Evolutionary conservation across 2,888 invertebrate species (phyloP).

Genomic region (Conchocele bisecta): DNA sequence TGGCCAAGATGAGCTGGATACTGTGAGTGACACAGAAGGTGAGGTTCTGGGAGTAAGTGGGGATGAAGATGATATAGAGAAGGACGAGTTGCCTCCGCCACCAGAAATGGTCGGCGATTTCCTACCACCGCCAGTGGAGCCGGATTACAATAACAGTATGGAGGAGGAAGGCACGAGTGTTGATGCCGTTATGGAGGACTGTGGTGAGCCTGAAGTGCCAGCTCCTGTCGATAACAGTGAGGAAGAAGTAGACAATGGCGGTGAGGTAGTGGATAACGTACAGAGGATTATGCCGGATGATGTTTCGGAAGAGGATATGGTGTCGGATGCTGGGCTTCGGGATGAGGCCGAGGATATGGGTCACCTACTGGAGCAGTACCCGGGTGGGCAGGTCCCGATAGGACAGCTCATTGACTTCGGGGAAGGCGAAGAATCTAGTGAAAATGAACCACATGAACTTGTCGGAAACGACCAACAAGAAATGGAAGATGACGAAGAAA

Average conservation of each 20-base stretch:
- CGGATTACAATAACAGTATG: slow-evolving; percentile 7
- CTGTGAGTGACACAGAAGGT: neutral
- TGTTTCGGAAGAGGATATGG: slow-evolving; percentile 55
- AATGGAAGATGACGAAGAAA: slow-evolving; percentile 1
- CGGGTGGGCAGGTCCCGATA: neutral
- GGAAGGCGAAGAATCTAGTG: slow-evolving; percentile 7
- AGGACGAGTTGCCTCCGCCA: slow-evolving; percentile 52
- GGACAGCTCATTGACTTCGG: slow-evolving; percentile 47
- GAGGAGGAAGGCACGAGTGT: slow-evolving; percentile 16
- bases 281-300: slow-evolving; percentile 27
- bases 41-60: slow-evolving; percentile 27
- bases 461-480: neutral
- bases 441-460: neutral
- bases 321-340: slow-evolving; percentile 51
- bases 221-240: slow-evolving; percentile 19
- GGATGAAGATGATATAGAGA: slow-evolving; percentile 31
- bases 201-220: slow-evolving; percentile 17
- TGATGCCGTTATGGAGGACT: slow-evolving; percentile 15
- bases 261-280: slow-evolving; percentile 14
- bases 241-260: slow-evolving; percentile 9
- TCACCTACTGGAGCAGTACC: neutral
- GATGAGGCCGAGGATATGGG: slow-evolving; percentile 41
- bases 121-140: slow-evolving; percentile 45
- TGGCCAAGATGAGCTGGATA: neutral
- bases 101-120: slow-evolving; percentile 52